Evolutionary conservation across 2,888 invertebrate species (phyloP).

Genomic region (Tetramorium bicarinatum): DNA sequence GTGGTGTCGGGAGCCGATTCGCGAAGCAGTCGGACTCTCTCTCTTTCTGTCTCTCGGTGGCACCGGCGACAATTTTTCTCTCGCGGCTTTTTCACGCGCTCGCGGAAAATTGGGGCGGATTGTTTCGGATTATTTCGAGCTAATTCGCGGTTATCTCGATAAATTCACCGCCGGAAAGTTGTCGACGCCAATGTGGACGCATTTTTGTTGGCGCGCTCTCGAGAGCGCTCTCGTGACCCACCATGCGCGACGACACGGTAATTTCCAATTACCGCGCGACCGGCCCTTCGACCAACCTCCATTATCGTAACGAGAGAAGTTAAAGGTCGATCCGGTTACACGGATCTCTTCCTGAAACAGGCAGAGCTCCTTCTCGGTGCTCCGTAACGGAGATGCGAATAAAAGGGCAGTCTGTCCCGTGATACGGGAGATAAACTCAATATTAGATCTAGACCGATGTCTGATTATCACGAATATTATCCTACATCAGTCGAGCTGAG

Average conservation of each 20-base stretch:
- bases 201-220: constrained; percentile 28
- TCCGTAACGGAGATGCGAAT: constrained; percentile 7
- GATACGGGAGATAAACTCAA: background rate
- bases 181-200: constrained; percentile 30
- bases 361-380: background rate
- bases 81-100: background rate
- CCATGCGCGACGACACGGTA: constrained; percentile 61
- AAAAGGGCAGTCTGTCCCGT: background rate
- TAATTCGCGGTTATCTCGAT: constrained; percentile 12
- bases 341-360: constrained; percentile 53
- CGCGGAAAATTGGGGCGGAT: background rate
- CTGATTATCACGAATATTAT: background rate
- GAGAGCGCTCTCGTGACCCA: constrained; percentile 53
- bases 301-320: constrained; percentile 60
- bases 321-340: constrained; percentile 61
- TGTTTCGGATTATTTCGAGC: background rate
- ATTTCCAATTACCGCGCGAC: constrained; percentile 68
- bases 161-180: background rate
- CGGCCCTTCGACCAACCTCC: constrained; percentile 44
- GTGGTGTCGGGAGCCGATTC: background rate
- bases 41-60: too few species aligned
- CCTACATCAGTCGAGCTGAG: background rate
- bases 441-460: background rate
- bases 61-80: background rate
- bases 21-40: background rate